These are phyloP conservation scores for Dioctria linearis DNA, from an alignment of 2,888 invertebrate species.

Conservation along the genomic window DNA sequence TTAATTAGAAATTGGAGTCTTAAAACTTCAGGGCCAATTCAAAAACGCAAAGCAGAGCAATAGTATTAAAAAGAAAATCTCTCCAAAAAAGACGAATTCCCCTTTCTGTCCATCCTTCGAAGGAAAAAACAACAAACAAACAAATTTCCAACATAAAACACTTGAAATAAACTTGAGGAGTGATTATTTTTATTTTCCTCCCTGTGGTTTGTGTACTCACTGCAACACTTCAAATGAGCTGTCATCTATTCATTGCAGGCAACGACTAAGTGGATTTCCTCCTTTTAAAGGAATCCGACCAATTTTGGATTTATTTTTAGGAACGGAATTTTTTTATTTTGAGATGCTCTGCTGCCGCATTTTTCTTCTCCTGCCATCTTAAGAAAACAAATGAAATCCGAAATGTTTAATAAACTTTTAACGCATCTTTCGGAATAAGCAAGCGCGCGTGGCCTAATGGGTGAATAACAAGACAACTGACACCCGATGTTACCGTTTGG, in stretches of 20 bases:
- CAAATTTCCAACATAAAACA: no score
- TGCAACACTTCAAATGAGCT: slow-evolving; percentile 18
- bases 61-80: no score
- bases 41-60: no score
- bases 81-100: no score
- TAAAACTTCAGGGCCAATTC: no score
- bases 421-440: background rate
- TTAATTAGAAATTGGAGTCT: no score
- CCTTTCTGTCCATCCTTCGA: no score
- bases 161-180: background rate
- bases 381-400: slow-evolving; percentile 39
- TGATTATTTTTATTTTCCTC: background rate
- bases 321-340: slow-evolving; percentile 15
- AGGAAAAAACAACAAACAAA: no score
- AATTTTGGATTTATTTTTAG: slow-evolving; percentile 31
- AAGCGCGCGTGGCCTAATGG: slow-evolving; percentile 20
- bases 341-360: background rate
- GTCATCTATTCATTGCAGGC: slow-evolving; percentile 43
- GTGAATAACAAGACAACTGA: slow-evolving; percentile 39
- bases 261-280: slow-evolving; percentile 43
- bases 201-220: background rate
- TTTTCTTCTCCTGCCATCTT: background rate
- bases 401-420: slow-evolving; percentile 42
- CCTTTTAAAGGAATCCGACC: slow-evolving; percentile 42
- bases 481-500: slow-evolving; percentile 36